phyloP scores from a whole-genome alignment of 2,888 invertebrate species.

The Artemia sinica region DNA sequence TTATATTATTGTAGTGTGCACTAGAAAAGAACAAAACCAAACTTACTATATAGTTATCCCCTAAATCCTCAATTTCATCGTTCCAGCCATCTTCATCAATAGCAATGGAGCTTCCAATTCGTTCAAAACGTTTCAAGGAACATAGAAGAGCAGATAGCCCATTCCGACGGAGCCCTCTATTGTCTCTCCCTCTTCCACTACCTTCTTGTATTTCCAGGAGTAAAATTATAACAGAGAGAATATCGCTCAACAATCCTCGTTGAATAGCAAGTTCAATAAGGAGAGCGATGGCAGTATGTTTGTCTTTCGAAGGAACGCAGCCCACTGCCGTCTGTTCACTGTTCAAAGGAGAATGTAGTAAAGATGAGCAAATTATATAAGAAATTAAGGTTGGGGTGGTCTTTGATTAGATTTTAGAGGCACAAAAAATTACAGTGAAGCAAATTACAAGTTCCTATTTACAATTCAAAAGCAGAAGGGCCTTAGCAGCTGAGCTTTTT shows the following conservation, averaged over 20 bases:
- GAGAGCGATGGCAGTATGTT: background rate
- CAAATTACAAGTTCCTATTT: no score
- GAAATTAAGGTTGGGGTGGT: no score
- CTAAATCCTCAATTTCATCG: slow-evolving; percentile 4
- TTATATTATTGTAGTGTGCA: no score
- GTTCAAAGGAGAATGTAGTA: no score
- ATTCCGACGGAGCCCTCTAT: slow-evolving; percentile 6
- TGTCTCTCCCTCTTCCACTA: background rate
- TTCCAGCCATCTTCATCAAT: background rate
- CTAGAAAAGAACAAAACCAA: background rate
- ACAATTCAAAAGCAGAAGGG: no score
- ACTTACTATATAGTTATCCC: background rate
- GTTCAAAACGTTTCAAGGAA: slow-evolving; percentile 6
- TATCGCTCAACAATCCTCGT: background rate
- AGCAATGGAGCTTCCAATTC: background rate
- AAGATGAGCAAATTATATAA: no score
- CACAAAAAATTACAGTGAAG: no score
- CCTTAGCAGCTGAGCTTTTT: no score
- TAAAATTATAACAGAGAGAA: slow-evolving; percentile 5
- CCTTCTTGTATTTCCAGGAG: background rate
- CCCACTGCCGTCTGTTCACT: background rate
- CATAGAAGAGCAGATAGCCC: background rate
- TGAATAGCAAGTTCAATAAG: slow-evolving; percentile 6
- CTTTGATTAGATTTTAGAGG: no score
- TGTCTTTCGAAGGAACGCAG: background rate